Base-by-base conservation (phyloP, 2,113 vertebrate genomes). In the Nyctibius bracteatus region DNA sequence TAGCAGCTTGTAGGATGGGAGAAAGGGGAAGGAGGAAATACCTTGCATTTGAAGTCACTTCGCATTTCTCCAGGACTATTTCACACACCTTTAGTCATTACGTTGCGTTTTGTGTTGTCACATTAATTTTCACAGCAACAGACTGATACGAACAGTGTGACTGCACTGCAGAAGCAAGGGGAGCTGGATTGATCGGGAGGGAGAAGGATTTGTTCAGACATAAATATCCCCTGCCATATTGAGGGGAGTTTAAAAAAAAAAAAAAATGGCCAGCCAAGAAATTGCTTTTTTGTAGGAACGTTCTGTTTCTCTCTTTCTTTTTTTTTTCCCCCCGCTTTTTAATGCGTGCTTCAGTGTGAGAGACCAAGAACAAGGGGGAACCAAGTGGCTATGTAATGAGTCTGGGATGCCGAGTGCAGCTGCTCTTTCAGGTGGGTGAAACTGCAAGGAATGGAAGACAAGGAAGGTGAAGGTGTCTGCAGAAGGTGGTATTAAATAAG, bases 201-300 rank as follows among this genome's bases (percentile, higher is more conserved):
- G 84, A 92, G 92, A 94, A 94, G 73, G 93, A 94, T 96, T 95
- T 96, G 95, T 97, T 97, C 94, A 96, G 95, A 93, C 92, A 95
- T 95, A 97, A 97, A 96, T 97, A 97, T 96, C 89, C 96, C 81
- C 94, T 96, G 83, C 96, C 95, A 97, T 97, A 97, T 96, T 96
- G 95, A 95, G 92, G 55, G 78, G 91, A 96, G 92, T 90, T 93
- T 13, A 35, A 47, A 88, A 89, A 83, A 88, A 83, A 88, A 70
- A 57, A 92, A 95, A 95, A 95, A 95, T 49, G 88, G 88, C 92
- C 94, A 96, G 91, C 95, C 90, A 97, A 96, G 86, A 97, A 97
- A 96, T 91, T 96, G 88, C 95, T 94, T 96, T 94, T 97, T 90
- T 92, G 86, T 96, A 88, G 72, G 95, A 96, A 96, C 27, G 58